These are phyloP conservation scores for Chunga burmeisteri DNA, from an alignment of 2,113 vertebrate species.

Conservation along the genomic window DNA sequence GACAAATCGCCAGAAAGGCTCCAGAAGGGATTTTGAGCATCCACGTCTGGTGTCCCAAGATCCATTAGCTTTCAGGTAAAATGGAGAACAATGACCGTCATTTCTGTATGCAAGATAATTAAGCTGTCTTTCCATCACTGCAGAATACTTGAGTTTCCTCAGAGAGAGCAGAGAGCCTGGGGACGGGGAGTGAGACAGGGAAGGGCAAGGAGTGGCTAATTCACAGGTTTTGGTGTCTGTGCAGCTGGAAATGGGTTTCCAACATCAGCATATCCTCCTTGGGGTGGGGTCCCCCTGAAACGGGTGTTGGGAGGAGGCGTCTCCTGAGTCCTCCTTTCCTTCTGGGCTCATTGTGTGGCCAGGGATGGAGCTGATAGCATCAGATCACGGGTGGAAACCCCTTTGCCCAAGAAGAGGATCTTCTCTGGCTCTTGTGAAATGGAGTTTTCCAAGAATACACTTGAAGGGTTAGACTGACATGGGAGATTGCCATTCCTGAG, in stretches of 20 bases:
- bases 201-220: not conserved
- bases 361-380: not conserved
- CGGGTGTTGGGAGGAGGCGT: not conserved
- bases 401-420: not conserved
- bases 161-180: constrained; percentile 41
- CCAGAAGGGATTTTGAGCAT: constrained; percentile 53
- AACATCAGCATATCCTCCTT: not conserved
- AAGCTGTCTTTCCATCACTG: constrained; percentile 26
- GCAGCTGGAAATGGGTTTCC: not conserved
- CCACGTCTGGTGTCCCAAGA: constrained; percentile 51
- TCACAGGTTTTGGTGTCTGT: not conserved
- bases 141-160: constrained; percentile 53
- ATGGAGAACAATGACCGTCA: not conserved
- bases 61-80: constrained; percentile 64
- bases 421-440: not conserved
- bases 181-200: not conserved
- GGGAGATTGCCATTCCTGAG: not conserved
- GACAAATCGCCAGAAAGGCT: constrained; percentile 40
- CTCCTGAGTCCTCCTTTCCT: not conserved
- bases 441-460: not conserved
- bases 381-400: not conserved
- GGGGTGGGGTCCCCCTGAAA: not conserved
- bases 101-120: constrained; percentile 18
- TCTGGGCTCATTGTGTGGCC: not conserved
- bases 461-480: not conserved